Conservation (phyloP, 37 sponge, comb jelly and placozoan genomes). For the Cliona cf. orientalis region DNA sequence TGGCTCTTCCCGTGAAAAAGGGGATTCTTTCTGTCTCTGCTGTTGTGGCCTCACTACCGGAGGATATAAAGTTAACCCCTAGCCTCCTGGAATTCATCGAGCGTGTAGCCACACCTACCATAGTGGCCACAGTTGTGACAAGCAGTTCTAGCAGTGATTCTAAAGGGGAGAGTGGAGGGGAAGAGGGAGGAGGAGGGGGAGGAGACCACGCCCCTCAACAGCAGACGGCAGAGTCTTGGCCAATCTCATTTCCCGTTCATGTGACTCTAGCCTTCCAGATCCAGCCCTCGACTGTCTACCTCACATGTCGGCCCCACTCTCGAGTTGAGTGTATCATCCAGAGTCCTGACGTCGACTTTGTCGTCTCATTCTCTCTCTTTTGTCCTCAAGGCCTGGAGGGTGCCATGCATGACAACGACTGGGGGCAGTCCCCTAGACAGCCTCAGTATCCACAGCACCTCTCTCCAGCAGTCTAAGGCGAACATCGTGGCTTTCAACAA, state of each 20-base stretch:
- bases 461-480: no score
- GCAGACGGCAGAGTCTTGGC: constrained; percentile 20
- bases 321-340: constrained; percentile 79
- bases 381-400: constrained; percentile 20
- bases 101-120: constrained; percentile 78
- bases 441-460: no score
- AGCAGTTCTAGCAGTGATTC: constrained; percentile 2
- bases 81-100: constrained; percentile 88
- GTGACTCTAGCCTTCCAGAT: constrained; percentile 74
- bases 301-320: constrained; percentile 89
- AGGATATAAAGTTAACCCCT: constrained; percentile 66
- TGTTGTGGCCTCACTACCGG: constrained; percentile 64
- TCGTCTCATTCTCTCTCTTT: constrained; percentile 80
- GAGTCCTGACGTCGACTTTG: constrained; percentile 77
- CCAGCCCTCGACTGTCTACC: constrained; percentile 79
- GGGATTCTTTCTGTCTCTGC: constrained; percentile 65
- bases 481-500: constrained; percentile 59
- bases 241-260: constrained; percentile 87
- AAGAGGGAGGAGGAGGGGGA: background rate
- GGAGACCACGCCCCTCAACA: no score
- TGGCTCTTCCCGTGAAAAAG: constrained; percentile 30
- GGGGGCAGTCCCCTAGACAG: background rate
- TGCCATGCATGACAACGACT: background rate
- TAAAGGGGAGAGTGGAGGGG: constrained; percentile 23
- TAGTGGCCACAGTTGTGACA: constrained; percentile 38